These are phyloP conservation scores for Apodemia zela DNA, from an alignment of 2,888 invertebrate species.

Conservation along the genomic window DNA sequence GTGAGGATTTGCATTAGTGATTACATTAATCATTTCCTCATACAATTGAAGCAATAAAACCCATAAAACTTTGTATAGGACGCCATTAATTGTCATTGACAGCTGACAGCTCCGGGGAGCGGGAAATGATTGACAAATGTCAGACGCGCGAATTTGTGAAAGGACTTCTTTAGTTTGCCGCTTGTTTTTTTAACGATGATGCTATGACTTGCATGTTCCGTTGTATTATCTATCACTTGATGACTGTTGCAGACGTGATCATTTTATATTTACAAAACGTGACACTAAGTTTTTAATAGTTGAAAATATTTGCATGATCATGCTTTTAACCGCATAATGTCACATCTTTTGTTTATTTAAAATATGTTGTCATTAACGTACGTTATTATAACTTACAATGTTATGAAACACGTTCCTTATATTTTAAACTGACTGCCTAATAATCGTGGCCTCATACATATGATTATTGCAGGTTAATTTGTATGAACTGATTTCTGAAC, in stretches of 20 bases:
- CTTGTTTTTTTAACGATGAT: slow-evolving; percentile 40
- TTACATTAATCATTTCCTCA: slow-evolving; percentile 75
- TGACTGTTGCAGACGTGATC: slow-evolving; percentile 23
- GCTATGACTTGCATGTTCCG: slow-evolving; percentile 47
- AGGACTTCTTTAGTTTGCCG: slow-evolving; percentile 40
- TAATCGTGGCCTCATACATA: too few relatives aligned
- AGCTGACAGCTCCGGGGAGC: slow-evolving; percentile 55
- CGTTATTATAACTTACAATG: not conserved
- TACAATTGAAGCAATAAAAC: slow-evolving; percentile 70
- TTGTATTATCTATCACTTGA: slow-evolving; percentile 26
- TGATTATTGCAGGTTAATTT: too few relatives aligned
- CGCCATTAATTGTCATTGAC: slow-evolving; percentile 79
- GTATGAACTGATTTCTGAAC: too few relatives aligned
- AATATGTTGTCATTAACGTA: not conserved
- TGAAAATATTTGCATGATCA: slow-evolving; percentile 13
- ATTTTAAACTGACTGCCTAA: too few relatives aligned
- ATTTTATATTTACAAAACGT: slow-evolving; percentile 25
- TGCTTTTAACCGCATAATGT: slow-evolving; percentile 1
- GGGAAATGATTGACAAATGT: slow-evolving; percentile 78
- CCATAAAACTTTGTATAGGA: slow-evolving; percentile 74
- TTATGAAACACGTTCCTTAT: too few relatives aligned
- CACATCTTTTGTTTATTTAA: slow-evolving; percentile 12
- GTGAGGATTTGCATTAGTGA: slow-evolving; percentile 76
- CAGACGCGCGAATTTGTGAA: slow-evolving; percentile 51
- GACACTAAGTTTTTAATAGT: slow-evolving; percentile 20